These are phyloP conservation scores for Leptatherina wallacei DNA, from an alignment of 2,797 vertebrate genomes.

Conservation along the genomic window DNA sequence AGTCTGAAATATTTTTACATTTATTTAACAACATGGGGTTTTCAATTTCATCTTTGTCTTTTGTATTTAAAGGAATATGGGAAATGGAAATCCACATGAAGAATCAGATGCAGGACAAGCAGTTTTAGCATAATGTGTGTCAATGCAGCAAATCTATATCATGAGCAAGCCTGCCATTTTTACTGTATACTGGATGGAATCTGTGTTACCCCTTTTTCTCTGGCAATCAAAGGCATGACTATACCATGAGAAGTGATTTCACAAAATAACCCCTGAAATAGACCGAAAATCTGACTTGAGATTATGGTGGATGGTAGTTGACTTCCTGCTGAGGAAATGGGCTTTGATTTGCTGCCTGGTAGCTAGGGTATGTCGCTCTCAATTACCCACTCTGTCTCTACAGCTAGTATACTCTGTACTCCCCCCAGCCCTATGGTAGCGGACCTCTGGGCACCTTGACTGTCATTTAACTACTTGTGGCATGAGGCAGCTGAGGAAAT, in stretches of 20 bases:
- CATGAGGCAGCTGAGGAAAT: constrained; percentile 85
- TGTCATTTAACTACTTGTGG: constrained; percentile 87
- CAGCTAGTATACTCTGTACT: constrained; percentile 59
- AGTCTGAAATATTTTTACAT: constrained; percentile 9
- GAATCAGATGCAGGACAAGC: neutral
- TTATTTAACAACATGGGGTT: constrained; percentile 9
- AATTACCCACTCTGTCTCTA: constrained; percentile 70
- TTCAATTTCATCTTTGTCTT: neutral
- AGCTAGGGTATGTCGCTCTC: constrained; percentile 62
- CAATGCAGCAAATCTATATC: neutral
- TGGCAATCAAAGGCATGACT: neutral
- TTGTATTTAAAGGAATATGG: neutral
- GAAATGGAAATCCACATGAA: neutral
- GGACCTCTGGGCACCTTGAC: constrained; percentile 87
- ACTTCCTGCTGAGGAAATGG: constrained; percentile 70
- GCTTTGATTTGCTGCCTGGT: constrained; percentile 75
- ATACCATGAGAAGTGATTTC: constrained; percentile 14
- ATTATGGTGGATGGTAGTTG: constrained; percentile 62
- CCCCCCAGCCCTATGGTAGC: constrained; percentile 60
- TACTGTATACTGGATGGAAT: constrained; percentile 5
- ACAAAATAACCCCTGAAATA: constrained; percentile 37
- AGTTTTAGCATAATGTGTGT: neutral
- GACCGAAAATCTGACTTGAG: constrained; percentile 52
- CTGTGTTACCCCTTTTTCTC: constrained; percentile 19
- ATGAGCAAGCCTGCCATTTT: neutral